Conservation (phyloP, 2,797 vertebrate species). For the Limosa lapponica region DNA sequence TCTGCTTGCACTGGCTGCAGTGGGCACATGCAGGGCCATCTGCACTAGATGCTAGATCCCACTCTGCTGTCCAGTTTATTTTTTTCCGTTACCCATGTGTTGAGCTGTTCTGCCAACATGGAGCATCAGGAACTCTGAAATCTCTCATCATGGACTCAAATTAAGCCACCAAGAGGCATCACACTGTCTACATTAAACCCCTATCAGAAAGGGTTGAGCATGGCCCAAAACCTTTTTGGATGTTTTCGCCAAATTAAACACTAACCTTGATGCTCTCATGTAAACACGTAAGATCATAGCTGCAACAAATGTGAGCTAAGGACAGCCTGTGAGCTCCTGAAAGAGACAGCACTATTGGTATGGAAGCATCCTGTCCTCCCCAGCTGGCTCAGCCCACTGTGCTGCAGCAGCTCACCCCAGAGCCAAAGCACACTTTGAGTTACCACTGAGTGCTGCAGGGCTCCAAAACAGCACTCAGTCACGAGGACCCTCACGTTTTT, state of each 20-base stretch:
- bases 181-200: not conserved
- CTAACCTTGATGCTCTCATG: not conserved
- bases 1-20: not conserved
- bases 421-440: not conserved
- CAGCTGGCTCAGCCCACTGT: not conserved
- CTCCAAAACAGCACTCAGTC: not conserved
- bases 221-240: not conserved
- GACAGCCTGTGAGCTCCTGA: not conserved
- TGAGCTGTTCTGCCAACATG: not conserved
- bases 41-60: not conserved
- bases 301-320: not conserved
- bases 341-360: not conserved
- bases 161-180: not conserved
- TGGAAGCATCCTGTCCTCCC: not conserved
- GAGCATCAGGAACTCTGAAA: not conserved
- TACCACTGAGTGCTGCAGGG: not conserved
- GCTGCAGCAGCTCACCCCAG: not conserved
- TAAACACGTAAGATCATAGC: not conserved
- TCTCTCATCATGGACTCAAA: not conserved
- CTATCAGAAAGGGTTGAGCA: not conserved
- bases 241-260: not conserved
- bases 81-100: not conserved
- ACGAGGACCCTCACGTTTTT: not conserved
- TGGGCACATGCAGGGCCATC: not conserved
- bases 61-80: not conserved